Conservation (phyloP, 2,888 invertebrate species). For the Epistrophe eligans region DNA sequence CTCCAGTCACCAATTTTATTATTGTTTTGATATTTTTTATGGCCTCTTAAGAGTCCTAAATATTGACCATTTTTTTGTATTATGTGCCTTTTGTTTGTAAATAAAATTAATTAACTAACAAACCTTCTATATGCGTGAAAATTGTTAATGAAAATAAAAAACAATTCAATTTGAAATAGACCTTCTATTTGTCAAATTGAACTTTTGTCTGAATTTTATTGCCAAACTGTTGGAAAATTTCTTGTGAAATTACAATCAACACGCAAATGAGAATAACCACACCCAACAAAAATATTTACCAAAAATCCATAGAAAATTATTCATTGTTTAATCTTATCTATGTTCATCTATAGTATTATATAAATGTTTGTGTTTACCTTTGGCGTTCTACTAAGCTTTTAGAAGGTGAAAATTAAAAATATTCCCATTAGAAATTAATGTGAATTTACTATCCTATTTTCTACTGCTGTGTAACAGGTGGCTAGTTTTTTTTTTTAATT, state of each 20-base stretch:
- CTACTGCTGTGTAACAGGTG: background rate
- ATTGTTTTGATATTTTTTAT: too few relatives aligned
- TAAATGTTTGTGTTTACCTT: background rate
- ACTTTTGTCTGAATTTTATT: background rate
- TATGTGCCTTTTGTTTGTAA: background rate
- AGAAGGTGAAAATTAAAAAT: background rate
- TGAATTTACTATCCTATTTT: background rate
- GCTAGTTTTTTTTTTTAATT: background rate
- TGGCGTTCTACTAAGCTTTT: constrained; percentile 4
- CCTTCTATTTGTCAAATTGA: background rate
- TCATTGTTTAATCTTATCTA: background rate
- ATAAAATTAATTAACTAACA: background rate
- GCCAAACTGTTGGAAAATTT: constrained; percentile 10
- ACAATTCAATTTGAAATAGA: background rate
- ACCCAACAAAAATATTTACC: background rate
- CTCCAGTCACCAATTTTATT: too few relatives aligned
- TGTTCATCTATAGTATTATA: too few relatives aligned
- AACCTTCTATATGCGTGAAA: background rate
- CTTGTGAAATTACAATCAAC: background rate
- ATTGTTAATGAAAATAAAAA: background rate
- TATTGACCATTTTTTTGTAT: background rate
- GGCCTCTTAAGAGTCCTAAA: too few relatives aligned
- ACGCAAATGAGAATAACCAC: constrained; percentile 4
- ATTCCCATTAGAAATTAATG: background rate
- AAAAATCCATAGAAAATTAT: background rate